Base-by-base conservation (phyloP, 2,888 invertebrate species). In the Coleophora flavipennella region DNA sequence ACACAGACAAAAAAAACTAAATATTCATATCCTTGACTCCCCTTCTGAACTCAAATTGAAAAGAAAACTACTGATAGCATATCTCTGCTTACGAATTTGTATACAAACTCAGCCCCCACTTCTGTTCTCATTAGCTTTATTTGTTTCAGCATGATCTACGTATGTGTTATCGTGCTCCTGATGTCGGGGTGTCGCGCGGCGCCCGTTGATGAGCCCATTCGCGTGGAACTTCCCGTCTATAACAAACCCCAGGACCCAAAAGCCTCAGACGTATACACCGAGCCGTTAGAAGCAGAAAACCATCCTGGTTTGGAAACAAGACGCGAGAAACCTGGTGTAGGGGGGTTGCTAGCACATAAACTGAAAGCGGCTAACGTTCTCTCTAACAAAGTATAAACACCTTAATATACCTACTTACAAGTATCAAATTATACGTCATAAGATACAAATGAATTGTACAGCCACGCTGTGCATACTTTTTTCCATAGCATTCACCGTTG, bases 181-280 rank as follows among this genome's bases (percentile, higher is more conserved):
- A 33, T 57, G 27, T 53, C 48, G 2, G 57, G 55, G 8, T 58
- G 66, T 44, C 41, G 58, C 14, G 52, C 71, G 13, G 70, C 67
- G 1, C 83, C 86, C 11, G 50, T 53, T 1, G 80, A 81, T 40
- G 70, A 67, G 8, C 81, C 81, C 0, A 52, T 83, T 8, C 62
- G 67, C 2, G 65, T 84, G 2, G 83, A 83, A 35, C 49, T 84
- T 31, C 83, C 81, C 1, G 80, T 83, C 1, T 81, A 77, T 51
- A 64, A 79, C 43, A 59, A 63, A 36, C 68, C 77, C 0, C 53
- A 60, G 40, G 40, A 11, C 10, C 50, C 9, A 20, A 20, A 20
- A 20, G 50, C 46, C 13, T 49, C 67, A 1, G 54, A 57, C 20
- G 43, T 52, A 1, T 43, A 6, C 41, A 58, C 58, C 0, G 46